phyloP scores from a whole-genome alignment of 2,888 invertebrate genomes.

The Adineta ricciae region DNA sequence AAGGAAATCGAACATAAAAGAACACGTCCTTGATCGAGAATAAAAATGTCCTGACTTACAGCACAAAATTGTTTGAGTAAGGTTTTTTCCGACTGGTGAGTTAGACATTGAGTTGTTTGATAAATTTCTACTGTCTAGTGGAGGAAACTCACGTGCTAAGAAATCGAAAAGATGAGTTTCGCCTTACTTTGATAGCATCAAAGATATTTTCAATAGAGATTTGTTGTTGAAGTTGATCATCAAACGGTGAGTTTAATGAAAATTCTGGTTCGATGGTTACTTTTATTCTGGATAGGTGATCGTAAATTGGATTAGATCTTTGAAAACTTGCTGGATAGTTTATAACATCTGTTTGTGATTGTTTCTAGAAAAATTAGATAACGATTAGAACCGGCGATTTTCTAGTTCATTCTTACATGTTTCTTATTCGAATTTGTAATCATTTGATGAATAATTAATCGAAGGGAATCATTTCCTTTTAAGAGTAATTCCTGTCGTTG shows the following conservation, averaged over 20 bases:
- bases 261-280: not conserved
- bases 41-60: not conserved
- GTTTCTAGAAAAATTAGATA: not conserved
- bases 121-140: not conserved
- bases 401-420: no score
- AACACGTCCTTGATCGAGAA: not conserved
- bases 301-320: not conserved
- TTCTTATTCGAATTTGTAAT: not conserved
- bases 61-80: not conserved
- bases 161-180: no score
- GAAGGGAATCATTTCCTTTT: not conserved
- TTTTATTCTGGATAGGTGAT: not conserved
- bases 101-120: not conserved
- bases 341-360: not conserved
- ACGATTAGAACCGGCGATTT: no score
- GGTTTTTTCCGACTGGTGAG: not conserved
- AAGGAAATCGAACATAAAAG: not conserved
- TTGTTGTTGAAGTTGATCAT: not conserved
- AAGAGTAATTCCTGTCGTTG: not conserved
- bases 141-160: no score
- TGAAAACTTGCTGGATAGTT: not conserved
- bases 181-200: not conserved
- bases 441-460: not conserved
- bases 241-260: not conserved
- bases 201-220: not conserved